Percentiles rank a stretch among this genome's conserved stretches.
Evolutionary conservation across 1,140 invertebrate genomes (phyloP).

Genomic region (Parapsyche elsis): DNA sequence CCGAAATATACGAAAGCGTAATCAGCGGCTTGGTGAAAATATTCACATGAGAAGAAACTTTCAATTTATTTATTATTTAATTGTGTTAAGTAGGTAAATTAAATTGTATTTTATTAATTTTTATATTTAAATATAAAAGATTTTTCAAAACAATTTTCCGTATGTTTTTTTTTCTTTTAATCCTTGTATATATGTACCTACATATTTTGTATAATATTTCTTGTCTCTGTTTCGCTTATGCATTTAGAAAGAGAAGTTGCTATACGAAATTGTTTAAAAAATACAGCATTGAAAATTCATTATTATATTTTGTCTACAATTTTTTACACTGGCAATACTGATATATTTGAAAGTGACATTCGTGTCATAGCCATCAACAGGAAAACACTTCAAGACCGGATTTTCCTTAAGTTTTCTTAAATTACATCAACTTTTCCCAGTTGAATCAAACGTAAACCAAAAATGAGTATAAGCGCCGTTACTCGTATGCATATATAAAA

Average conservation of each 20-base stretch:
- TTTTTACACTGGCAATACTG: background rate
- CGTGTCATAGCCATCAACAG: background rate
- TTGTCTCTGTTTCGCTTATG: no score
- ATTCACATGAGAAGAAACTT: slow-evolving; percentile 30
- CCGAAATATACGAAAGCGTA: slow-evolving; percentile 14
- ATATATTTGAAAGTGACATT: background rate
- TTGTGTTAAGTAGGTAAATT: background rate
- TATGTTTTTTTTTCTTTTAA: background rate
- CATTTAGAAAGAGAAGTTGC: no score
- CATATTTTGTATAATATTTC: background rate
- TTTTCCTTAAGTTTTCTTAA: no score
- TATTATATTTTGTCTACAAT: no score
- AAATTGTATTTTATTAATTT: background rate
- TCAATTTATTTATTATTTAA: slow-evolving; percentile 3
- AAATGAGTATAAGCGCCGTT: background rate
- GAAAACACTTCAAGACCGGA: no score
- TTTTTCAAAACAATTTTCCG: background rate
- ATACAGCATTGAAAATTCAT: background rate
- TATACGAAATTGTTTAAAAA: background rate
- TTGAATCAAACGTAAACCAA: no score
- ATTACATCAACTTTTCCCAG: no score
- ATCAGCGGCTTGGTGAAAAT: slow-evolving; percentile 43
- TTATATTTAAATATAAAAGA: slow-evolving; percentile 1
- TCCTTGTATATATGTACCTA: background rate
- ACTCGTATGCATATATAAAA: background rate